phyloP scores from a whole-genome alignment of 1,140 invertebrate species.

The Anastrepha obliqua region DNA sequence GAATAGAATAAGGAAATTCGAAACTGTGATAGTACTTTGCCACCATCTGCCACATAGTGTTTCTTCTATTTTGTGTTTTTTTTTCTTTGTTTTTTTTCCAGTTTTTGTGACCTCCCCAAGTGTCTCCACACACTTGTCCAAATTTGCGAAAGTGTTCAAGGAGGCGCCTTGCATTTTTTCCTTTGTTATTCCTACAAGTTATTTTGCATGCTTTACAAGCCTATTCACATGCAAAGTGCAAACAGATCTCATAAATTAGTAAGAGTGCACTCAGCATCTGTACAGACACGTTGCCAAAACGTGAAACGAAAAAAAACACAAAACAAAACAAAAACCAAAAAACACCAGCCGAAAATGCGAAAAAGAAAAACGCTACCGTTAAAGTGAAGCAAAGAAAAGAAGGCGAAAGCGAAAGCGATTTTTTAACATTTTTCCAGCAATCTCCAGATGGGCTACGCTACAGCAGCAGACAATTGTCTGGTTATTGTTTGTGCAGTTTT shows the following conservation, averaged over 20 bases:
- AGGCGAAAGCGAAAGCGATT: not conserved
- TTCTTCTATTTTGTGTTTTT: not conserved
- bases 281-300: not conserved
- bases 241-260: constrained; percentile 47
- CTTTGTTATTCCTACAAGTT: not conserved
- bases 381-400: not conserved
- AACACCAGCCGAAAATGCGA: not conserved
- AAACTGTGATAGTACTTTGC: not conserved
- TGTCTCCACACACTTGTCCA: not conserved
- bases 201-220: constrained; percentile 37
- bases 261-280: constrained; percentile 22
- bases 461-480: not conserved
- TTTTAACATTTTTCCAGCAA: not conserved
- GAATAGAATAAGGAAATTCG: not conserved
- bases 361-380: constrained; percentile 1
- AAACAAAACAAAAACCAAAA: too few species aligned
- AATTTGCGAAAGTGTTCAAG: not conserved
- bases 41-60: not conserved
- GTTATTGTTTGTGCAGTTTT: not conserved
- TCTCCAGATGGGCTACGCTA: not conserved
- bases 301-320: too few species aligned
- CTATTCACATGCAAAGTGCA: constrained; percentile 42
- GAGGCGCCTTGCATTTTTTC: not conserved
- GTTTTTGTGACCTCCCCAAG: not conserved
- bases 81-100: not conserved